phyloP scores from a whole-genome alignment of 2,888 invertebrate species.

The Ornithoptera alexandrae region DNA sequence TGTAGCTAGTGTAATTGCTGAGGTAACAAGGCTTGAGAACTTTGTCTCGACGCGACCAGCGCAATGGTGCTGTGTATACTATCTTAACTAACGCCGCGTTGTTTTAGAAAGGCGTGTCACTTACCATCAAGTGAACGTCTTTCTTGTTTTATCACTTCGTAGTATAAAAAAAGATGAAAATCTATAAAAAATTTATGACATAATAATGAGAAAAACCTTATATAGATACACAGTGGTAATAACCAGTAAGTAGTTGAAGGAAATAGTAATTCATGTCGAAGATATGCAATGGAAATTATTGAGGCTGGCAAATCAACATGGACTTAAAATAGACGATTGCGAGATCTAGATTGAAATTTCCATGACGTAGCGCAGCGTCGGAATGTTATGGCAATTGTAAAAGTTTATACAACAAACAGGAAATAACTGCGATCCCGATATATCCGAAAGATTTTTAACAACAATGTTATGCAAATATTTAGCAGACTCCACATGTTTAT shows the following conservation, averaged over 20 bases:
- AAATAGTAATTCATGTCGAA: neutral
- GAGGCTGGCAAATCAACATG: conserved; percentile 1
- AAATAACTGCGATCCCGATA: conserved; percentile 4
- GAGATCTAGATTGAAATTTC: conserved; percentile 34
- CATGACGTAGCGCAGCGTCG: conserved; percentile 16
- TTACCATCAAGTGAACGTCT: too few species aligned
- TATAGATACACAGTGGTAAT: neutral
- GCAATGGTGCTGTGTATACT: too few species aligned
- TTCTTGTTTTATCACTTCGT: too few species aligned
- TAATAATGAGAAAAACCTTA: too few species aligned
- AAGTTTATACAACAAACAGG: conserved; percentile 4
- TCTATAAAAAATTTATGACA: too few species aligned
- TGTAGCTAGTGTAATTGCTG: too few species aligned
- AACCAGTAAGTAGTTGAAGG: neutral
- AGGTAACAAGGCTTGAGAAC: too few species aligned
- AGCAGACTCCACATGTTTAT: too few species aligned
- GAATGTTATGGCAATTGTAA: conserved; percentile 10
- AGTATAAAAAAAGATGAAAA: too few species aligned
- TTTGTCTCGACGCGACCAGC: too few species aligned
- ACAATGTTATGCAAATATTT: neutral
- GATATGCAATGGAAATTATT: neutral
- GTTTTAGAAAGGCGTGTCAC: too few species aligned
- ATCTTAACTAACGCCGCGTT: too few species aligned
- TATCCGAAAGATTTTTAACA: neutral
- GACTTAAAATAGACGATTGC: conserved; percentile 29